Evolutionary conservation across 2,113 vertebrate genomes (phyloP), one percentile per base, ranked within the genome.

Genomic region (Platysteira castanea): DNA sequence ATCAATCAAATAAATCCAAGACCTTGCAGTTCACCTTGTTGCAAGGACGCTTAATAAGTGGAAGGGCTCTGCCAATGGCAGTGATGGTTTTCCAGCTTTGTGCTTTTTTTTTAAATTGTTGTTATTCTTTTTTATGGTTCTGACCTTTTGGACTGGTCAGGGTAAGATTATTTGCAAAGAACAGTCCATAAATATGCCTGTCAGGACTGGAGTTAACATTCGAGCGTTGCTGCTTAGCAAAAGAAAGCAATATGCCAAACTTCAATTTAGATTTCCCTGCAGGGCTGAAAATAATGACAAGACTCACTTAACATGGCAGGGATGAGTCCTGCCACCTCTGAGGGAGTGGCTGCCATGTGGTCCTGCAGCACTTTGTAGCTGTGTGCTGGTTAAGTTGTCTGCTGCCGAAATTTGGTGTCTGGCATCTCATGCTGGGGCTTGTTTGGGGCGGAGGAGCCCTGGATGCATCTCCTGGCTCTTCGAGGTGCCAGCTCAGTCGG

Each of bases 161-260:
- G 33, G 59, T 89, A 87, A 93, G 92, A 93, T 89, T 95, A 85
- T 95, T 96, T 94, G 41, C 89, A 77, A 93, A 95, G 84, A 89
- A 71, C 84, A 67, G 56, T 84, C 82, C 77, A 47, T 95, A 89
- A 90, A 82, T 93, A 42, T 70, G 50, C 46, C 75, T 87, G 53
- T 92, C 89, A 89, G 83, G 63, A 75, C 50, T 0, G 1, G 57
- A 92, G 73, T 92, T 95, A 94, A 78, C 83, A 84, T 90, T 95
- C 23, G 10, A 68, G 53, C 0, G 0, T 87, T 84, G 47, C 75
- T 89, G 57, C 85, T 81, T 93, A 84, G 93, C 56, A 75, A 67
- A 90, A 86, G 87, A 71, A 97, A 70, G 21, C 79, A 60, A 49
- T 89, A 78, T 71, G 59, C 59, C 83, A 75, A 57, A 84, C 59